Conservation (phyloP, 2,797 vertebrate genomes). For the Columba guinea region DNA sequence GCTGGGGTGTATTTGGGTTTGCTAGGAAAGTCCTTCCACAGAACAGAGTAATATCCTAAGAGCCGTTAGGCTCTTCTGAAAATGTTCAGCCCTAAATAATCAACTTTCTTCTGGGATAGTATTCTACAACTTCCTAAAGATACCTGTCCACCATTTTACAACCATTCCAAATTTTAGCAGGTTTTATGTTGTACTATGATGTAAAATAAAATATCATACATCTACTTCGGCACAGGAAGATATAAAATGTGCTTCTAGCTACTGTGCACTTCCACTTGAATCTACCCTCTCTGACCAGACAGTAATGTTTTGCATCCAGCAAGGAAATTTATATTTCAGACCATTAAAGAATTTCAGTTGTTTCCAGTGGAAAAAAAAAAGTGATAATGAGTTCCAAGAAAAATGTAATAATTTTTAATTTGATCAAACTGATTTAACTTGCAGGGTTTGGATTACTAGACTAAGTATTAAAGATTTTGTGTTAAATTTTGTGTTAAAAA, state of each 20-base stretch:
- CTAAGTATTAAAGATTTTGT: background rate
- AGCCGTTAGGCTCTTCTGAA: background rate
- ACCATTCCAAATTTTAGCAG: background rate
- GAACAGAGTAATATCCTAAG: background rate
- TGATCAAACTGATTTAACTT: background rate
- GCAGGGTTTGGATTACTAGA: background rate
- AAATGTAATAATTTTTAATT: background rate
- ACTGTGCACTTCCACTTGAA: background rate
- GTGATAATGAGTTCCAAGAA: background rate
- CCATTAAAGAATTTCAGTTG: background rate
- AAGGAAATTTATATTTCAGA: background rate
- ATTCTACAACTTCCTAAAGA: background rate
- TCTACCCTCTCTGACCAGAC: background rate
- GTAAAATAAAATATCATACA: background rate
- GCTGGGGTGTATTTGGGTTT: background rate
- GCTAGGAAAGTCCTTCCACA: background rate
- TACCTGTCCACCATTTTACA: background rate
- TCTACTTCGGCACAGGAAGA: background rate
- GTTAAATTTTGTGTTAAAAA: too few relatives aligned
- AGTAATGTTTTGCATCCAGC: background rate
- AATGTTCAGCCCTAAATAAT: background rate
- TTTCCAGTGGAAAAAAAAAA: background rate
- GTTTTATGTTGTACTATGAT: conserved; percentile 20
- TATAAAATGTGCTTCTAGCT: background rate
- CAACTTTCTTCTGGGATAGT: background rate